Evolutionary conservation across 2,113 vertebrate genomes (phyloP).

Genomic region (Pogonocichla stellata): DNA sequence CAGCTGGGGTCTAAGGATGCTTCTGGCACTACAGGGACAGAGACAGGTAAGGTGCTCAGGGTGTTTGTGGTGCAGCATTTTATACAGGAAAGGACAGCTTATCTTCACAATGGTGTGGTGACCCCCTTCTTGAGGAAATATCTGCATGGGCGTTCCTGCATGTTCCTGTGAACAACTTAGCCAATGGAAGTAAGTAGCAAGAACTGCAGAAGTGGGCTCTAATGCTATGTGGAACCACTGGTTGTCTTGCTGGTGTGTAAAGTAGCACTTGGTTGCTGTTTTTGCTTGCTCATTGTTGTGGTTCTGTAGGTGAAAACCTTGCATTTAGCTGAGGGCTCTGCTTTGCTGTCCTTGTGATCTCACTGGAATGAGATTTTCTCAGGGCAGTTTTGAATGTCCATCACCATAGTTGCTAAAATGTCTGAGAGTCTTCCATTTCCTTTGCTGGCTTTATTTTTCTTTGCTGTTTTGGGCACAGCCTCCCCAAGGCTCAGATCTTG

Average conservation of each 20-base stretch:
- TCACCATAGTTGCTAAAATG: not conserved
- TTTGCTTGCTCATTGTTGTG: not conserved
- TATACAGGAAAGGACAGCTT: not conserved
- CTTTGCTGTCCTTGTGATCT: not conserved
- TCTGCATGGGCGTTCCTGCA: not conserved
- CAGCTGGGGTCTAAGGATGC: not conserved
- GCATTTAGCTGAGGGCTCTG: not conserved
- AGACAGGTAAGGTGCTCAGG: not conserved
- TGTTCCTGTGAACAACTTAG: not conserved
- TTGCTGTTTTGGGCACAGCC: not conserved
- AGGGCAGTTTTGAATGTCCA: not conserved
- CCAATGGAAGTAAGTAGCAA: not conserved
- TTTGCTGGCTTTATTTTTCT: not conserved
- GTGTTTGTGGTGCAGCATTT: not conserved
- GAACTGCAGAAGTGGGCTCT: not conserved
- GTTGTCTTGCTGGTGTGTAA: not conserved
- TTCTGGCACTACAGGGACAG: not conserved
- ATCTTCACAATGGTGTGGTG: accelerated
- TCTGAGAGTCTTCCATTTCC: not conserved
- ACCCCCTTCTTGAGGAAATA: not conserved
- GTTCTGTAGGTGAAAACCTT: not conserved
- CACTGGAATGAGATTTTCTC: not conserved
- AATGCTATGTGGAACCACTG: not conserved
- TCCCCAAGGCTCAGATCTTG: not conserved
- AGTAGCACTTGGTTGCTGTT: not conserved